A percentile compares a stretch with the other conserved stretches of the same genome.
Evolutionary conservation across 2,888 invertebrate species (phyloP).

Genomic region (Geotrupes spiniger): DNA sequence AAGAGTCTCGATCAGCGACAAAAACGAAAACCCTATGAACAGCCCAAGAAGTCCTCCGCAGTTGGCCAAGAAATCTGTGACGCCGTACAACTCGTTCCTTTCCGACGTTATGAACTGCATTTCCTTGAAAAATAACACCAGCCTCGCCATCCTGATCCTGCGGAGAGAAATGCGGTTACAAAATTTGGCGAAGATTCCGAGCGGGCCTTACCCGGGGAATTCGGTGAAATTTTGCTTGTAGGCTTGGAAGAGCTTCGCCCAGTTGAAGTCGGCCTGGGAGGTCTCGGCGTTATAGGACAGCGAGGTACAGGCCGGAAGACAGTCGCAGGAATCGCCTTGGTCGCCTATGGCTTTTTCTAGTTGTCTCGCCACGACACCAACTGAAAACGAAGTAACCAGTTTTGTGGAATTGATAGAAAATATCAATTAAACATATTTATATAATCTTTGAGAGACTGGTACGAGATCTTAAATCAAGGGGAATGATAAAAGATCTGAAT

Average conservation of each 20-base stretch:
- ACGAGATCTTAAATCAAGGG: too few relatives aligned
- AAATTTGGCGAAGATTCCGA: neutral
- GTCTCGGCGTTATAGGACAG: constrained; percentile 70
- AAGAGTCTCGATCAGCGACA: constrained; percentile 61
- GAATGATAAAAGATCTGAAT: too few relatives aligned
- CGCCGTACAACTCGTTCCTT: constrained; percentile 57
- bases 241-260: constrained; percentile 58
- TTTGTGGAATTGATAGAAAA: too few relatives aligned
- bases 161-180: constrained; percentile 31
- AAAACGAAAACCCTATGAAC: constrained; percentile 63
- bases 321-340: constrained; percentile 49
- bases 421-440: too few relatives aligned
- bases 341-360: neutral
- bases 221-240: constrained; percentile 49
- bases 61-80: constrained; percentile 58
- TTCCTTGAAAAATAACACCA: constrained; percentile 71
- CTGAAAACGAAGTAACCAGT: too few relatives aligned
- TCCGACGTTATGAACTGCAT: constrained; percentile 57
- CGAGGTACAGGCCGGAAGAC: constrained; percentile 66
- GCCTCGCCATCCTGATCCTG: constrained; percentile 58
- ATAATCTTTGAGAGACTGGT: too few relatives aligned
- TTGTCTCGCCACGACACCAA: constrained; percentile 11
- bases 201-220: constrained; percentile 42
- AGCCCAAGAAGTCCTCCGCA: constrained; percentile 59
- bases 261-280: constrained; percentile 68